phyloP scores from a whole-genome alignment of 2,113 vertebrate species.

The Sphaerodactylus townsendi region DNA sequence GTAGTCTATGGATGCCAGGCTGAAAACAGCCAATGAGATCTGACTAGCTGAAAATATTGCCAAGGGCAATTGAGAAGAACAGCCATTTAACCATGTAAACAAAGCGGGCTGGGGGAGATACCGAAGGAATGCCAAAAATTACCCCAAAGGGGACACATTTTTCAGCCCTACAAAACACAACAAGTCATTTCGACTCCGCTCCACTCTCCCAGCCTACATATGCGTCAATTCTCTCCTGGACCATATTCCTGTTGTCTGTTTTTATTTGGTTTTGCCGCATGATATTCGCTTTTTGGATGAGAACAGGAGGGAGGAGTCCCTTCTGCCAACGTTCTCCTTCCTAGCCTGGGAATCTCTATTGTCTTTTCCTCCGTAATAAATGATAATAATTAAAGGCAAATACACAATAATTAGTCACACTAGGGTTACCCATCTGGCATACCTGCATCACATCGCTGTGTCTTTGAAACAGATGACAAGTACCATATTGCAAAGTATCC shows the following conservation, averaged over 20 bases:
- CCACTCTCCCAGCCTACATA: not conserved
- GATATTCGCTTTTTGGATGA: slow-evolving; percentile 20
- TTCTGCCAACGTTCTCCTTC: slow-evolving; percentile 70
- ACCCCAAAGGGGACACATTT: too few relatives aligned
- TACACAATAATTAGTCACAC: slow-evolving; percentile 94
- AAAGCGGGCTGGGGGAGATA: too few relatives aligned
- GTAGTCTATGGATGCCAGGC: not conserved
- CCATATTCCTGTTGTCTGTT: not conserved
- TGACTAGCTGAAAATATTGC: not conserved
- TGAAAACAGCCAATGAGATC: not conserved
- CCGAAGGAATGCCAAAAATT: too few relatives aligned
- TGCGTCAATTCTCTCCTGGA: not conserved
- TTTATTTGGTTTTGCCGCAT: slow-evolving; percentile 25
- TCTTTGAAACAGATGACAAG: slow-evolving; percentile 83
- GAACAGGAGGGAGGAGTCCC: slow-evolving; percentile 38
- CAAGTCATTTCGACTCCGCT: not conserved
- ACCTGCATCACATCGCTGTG: slow-evolving; percentile 81
- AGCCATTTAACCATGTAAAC: not conserved
- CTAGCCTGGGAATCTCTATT: slow-evolving; percentile 80
- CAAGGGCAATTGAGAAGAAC: not conserved
- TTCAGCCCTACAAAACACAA: not conserved
- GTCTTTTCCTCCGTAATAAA: slow-evolving; percentile 87
- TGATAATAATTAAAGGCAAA: slow-evolving; percentile 92
- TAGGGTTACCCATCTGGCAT: slow-evolving; percentile 90
- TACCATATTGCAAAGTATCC: slow-evolving; percentile 80